phyloP scores from a whole-genome alignment of 2,888 invertebrate genomes.

The Terebella lapidaria region DNA sequence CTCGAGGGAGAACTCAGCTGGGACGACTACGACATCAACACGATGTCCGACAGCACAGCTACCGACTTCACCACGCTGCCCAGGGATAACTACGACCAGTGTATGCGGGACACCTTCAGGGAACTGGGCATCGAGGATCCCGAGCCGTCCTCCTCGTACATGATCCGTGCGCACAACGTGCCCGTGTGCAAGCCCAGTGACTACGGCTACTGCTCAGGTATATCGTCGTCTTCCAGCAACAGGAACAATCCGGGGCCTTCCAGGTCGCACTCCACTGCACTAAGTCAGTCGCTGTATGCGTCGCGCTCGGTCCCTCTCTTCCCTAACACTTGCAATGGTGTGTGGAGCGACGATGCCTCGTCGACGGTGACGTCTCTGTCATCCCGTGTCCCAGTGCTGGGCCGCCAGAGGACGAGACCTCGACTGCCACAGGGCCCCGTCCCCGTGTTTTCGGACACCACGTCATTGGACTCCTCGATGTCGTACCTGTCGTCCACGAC shows the following conservation, averaged over 20 bases:
- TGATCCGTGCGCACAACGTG: background rate
- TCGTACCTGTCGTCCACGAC: too few species aligned
- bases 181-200: background rate
- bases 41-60: background rate
- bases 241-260: background rate
- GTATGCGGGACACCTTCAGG: too few species aligned
- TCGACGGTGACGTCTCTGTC: background rate
- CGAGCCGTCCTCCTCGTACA: background rate
- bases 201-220: background rate
- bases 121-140: too few species aligned
- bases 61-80: background rate
- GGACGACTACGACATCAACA: background rate
- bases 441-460: too few species aligned
- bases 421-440: too few species aligned
- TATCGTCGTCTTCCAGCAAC: background rate
- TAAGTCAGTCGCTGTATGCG: background rate
- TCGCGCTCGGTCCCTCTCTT: background rate
- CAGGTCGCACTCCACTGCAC: too few species aligned
- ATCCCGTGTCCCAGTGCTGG: too few species aligned
- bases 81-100: background rate
- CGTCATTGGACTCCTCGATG: too few species aligned
- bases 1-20: background rate
- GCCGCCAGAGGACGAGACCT: too few species aligned
- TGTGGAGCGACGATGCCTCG: background rate
- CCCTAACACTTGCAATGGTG: background rate